Conservation (phyloP, 1,140 invertebrate species). For the Chironomus striatipennis region DNA sequence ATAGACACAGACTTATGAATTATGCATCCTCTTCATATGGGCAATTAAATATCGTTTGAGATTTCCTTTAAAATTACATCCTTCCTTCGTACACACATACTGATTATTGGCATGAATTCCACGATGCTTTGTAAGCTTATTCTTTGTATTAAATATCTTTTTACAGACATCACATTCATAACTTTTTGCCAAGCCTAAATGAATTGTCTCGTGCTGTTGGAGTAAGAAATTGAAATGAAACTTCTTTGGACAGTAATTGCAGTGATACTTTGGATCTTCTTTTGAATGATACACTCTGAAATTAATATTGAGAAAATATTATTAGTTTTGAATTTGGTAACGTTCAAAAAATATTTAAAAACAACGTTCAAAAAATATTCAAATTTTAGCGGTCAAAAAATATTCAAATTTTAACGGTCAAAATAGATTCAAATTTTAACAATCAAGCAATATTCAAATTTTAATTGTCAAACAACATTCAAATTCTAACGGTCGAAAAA, state of each 20-base stretch:
- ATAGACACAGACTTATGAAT: no score
- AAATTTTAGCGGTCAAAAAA: no score
- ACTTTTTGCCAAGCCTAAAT: not conserved
- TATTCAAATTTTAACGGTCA: no score
- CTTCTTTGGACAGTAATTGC: not conserved
- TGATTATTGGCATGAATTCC: not conserved
- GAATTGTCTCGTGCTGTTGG: not conserved
- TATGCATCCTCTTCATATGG: not conserved
- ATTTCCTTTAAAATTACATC: constrained; percentile 16
- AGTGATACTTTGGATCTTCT: not conserved
- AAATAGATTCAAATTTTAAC: no score
- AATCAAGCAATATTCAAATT: no score
- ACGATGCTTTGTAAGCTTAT: constrained; percentile 12
- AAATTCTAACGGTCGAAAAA: no score
- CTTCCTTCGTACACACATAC: not conserved
- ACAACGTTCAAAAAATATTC: no score
- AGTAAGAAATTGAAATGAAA: constrained; percentile 4
- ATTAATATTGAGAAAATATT: no score
- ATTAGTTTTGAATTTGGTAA: no score
- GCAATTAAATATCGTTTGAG: constrained; percentile 21
- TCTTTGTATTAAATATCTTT: not conserved
- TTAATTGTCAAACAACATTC: no score
- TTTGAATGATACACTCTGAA: constrained; percentile 14
- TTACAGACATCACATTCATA: not conserved
- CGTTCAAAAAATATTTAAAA: no score